These are phyloP conservation scores for Trilocha varians DNA, from an alignment of 2,888 invertebrate genomes.

Conservation along the genomic window DNA sequence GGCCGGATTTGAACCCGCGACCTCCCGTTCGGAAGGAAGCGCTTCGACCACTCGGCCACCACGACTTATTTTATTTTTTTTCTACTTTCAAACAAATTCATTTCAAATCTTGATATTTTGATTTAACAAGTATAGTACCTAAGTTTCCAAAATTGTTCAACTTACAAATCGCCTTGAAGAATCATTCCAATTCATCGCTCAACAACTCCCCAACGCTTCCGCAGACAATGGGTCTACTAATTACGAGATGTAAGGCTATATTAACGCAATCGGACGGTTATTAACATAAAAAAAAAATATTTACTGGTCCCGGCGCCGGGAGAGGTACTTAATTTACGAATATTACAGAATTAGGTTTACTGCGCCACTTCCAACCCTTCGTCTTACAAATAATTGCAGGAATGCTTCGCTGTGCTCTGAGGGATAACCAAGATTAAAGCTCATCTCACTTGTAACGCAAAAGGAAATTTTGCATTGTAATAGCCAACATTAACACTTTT, in stretches of 20 bases:
- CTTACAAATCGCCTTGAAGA: constrained; percentile 5
- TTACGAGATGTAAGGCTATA: constrained; percentile 71
- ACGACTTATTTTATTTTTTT: too few relatives aligned
- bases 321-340: constrained; percentile 67
- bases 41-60: too few relatives aligned
- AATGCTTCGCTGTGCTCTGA: constrained; percentile 57
- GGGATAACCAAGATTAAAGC: constrained; percentile 61
- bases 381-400: constrained; percentile 66
- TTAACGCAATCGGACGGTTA: constrained; percentile 68
- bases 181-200: constrained; percentile 50
- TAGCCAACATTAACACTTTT: constrained; percentile 33
- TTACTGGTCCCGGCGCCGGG: constrained; percentile 48
- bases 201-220: constrained; percentile 42
- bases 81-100: too few relatives aligned
- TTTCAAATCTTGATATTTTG: too few relatives aligned
- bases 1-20: too few relatives aligned
- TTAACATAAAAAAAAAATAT: constrained; percentile 74
- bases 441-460: constrained; percentile 54
- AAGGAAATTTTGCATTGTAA: constrained; percentile 55
- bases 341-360: constrained; percentile 64
- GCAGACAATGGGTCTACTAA: constrained; percentile 59
- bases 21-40: too few relatives aligned
- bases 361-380: constrained; percentile 57
- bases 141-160: too few relatives aligned
- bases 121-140: too few relatives aligned